Conservation (phyloP, 2,888 invertebrate genomes). For the Caenorhabditis sp. region DNA sequence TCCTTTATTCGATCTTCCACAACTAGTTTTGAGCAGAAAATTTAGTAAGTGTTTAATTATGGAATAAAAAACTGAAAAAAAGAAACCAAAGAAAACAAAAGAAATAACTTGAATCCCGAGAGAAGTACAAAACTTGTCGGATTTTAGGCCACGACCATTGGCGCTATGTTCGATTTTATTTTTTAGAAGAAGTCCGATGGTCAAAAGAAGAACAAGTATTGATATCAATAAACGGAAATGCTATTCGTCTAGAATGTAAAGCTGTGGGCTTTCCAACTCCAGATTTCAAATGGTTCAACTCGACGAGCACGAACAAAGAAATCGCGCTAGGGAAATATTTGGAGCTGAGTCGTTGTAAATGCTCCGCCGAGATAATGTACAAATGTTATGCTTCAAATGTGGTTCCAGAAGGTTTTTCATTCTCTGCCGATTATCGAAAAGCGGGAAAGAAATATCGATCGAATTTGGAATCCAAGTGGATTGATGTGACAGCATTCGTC, state of each 20-base stretch:
- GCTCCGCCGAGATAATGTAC: constrained; percentile 13
- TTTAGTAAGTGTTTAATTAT: constrained; percentile 57
- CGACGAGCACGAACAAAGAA: constrained; percentile 21
- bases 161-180: neutral
- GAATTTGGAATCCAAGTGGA: constrained; percentile 51
- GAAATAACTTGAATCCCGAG: constrained; percentile 2
- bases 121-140: constrained; percentile 8
- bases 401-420: constrained; percentile 39
- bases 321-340: constrained; percentile 38
- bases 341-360: constrained; percentile 42
- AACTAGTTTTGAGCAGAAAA: constrained; percentile 63
- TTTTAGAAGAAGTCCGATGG: constrained; percentile 32
- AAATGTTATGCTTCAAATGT: constrained; percentile 42
- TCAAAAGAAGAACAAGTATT: constrained; percentile 17
- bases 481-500: constrained; percentile 51
- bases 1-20: constrained; percentile 59
- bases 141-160: neutral
- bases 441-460: constrained; percentile 54
- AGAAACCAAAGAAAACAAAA: neutral
- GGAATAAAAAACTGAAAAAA: neutral
- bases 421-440: constrained; percentile 39
- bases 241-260: constrained; percentile 61
- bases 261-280: constrained; percentile 72
- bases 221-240: constrained; percentile 31
- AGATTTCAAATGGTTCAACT: constrained; percentile 70